Evolutionary conservation across 2,888 invertebrate species (phyloP).

Genomic region (Scaptomyza flava): DNA sequence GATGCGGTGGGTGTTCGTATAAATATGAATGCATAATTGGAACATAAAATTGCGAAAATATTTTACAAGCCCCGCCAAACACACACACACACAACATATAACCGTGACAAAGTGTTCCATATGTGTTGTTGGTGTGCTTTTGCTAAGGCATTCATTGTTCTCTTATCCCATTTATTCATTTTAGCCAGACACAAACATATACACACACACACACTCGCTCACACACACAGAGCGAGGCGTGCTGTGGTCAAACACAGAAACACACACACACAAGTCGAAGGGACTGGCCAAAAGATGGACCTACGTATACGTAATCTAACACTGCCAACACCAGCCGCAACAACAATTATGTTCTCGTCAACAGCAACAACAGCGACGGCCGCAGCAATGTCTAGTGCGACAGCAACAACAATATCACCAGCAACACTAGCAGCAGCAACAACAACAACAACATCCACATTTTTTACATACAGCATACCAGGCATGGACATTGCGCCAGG

Average conservation of each 20-base stretch:
- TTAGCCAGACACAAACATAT: constrained; percentile 22
- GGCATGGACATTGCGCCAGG: constrained; percentile 83
- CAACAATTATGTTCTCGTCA: constrained; percentile 69
- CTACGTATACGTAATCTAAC: constrained; percentile 77
- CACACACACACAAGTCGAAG: constrained; percentile 20
- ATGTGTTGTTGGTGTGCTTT: constrained; percentile 22
- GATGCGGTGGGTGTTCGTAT: constrained; percentile 16
- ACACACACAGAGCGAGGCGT: background rate
- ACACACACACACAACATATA: constrained; percentile 1
- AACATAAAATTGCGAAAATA: constrained; percentile 79
- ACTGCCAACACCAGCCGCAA: constrained; percentile 75
- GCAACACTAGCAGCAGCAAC: constrained; percentile 30
- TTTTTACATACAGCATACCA: constrained; percentile 83
- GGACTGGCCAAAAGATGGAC: constrained; percentile 62
- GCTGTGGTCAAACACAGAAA: constrained; percentile 5
- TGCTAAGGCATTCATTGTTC: constrained; percentile 48
- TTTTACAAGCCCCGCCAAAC: constrained; percentile 56
- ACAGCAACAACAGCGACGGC: constrained; percentile 53
- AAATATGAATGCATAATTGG: constrained; percentile 78
- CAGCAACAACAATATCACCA: constrained; percentile 53
- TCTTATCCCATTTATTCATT: constrained; percentile 49
- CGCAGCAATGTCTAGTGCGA: constrained; percentile 52
- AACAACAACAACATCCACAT: constrained; percentile 73
- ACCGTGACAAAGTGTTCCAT: constrained; percentile 2
- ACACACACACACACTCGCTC: constrained; percentile 11